A percentile compares a stretch with the other conserved stretches of the same genome.
Conservation (phyloP, 1,140 invertebrate genomes). For the Acromyrmex charruanus region DNA sequence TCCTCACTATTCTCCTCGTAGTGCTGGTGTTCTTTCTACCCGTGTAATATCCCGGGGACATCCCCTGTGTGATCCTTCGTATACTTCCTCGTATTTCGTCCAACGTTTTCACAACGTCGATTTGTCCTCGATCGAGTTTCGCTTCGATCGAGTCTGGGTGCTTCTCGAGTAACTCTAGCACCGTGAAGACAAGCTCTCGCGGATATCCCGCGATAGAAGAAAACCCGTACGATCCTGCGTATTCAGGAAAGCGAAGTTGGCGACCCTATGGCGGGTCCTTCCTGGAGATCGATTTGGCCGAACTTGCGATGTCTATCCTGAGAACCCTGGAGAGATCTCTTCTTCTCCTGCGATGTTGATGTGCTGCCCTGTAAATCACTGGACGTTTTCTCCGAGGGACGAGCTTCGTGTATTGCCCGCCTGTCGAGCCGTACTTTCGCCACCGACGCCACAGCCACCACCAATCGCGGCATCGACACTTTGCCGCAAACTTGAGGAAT, state of each 20-base stretch:
- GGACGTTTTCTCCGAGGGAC: not conserved
- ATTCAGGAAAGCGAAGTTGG: not conserved
- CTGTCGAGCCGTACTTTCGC: slow-evolving; percentile 14
- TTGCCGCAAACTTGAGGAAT: slow-evolving; percentile 10
- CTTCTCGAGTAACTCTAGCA: not conserved
- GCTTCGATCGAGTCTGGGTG: slow-evolving; percentile 36
- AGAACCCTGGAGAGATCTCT: not conserved
- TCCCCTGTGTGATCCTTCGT: slow-evolving; percentile 13
- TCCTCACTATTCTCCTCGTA: not conserved
- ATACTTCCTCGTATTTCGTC: not conserved
- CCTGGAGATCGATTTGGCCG: slow-evolving; percentile 46
- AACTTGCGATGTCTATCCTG: not conserved
- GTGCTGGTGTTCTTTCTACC: slow-evolving; percentile 19
- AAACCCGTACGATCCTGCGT: slow-evolving; percentile 58
- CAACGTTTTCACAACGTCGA: slow-evolving; percentile 10
- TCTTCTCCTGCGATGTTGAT: slow-evolving; percentile 3
- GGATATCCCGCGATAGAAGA: slow-evolving; percentile 53
- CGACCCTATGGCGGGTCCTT: slow-evolving; percentile 66
- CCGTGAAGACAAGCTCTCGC: slow-evolving; percentile 18
- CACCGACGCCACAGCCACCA: slow-evolving; percentile 70
- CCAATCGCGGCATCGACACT: slow-evolving; percentile 55
- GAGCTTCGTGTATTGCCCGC: not conserved
- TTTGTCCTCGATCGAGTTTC: slow-evolving; percentile 26
- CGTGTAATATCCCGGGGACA: slow-evolving; percentile 1
- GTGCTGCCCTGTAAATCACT: not conserved